Evolutionary conservation across 2,113 vertebrate genomes (phyloP).

Genomic region (Hyperoodon ampullatus): DNA sequence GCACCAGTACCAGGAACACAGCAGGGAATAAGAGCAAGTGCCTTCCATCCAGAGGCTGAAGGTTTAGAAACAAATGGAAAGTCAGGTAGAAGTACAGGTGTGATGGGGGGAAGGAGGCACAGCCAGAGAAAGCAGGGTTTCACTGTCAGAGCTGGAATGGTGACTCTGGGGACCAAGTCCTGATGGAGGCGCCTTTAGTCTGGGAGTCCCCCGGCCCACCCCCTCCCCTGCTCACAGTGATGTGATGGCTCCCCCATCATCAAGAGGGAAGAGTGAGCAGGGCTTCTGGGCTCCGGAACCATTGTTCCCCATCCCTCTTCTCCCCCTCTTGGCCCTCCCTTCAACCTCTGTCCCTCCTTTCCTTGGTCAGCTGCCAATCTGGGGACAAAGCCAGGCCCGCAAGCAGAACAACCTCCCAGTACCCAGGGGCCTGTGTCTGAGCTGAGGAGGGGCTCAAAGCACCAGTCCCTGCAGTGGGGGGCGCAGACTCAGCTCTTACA

Average conservation of each 20-base stretch:
- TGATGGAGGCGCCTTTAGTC: no score
- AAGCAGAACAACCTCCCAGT: background rate
- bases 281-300: background rate
- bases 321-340: background rate
- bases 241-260: rapidly evolving
- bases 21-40: background rate
- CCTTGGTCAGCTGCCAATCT: background rate
- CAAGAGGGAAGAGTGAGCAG: background rate
- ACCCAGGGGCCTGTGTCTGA: background rate
- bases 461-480: background rate
- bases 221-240: background rate
- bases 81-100: background rate
- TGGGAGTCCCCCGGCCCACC: background rate
- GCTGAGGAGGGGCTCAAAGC: background rate
- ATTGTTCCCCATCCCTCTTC: background rate
- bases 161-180: background rate
- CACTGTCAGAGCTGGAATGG: rapidly evolving
- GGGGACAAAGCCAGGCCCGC: background rate
- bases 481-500: background rate
- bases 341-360: background rate
- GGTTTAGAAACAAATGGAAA: rapidly evolving
- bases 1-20: rapidly evolving
- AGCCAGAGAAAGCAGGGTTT: background rate
- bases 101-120: background rate
- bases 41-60: background rate